Base-by-base conservation (phyloP, 2,113 vertebrate species). In the Phycodurus eques region DNA sequence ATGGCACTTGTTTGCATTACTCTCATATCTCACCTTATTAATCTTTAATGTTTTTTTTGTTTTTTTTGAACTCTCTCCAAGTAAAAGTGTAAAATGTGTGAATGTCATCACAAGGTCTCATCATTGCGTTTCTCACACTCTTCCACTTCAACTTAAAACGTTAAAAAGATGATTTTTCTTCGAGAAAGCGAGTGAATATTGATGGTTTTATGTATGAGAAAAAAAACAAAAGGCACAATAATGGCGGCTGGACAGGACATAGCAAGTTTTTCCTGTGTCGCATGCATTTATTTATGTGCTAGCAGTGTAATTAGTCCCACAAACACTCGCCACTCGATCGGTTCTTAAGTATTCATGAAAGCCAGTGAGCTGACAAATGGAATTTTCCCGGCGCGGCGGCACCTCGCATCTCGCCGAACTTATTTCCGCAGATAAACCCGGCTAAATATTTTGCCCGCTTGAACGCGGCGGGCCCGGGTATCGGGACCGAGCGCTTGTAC, bases 281-380 rank as follows among this genome's bases (percentile, higher is more conserved):
- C 84, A 86, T 88, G 82, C 89, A 83, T 88, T 88, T 86, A 85
- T 88, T 86, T 88, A 82, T 79, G 89, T 90, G 89, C 86, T 91
- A 90, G 89, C 88, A 88, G 90, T 91, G 89, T 91, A 93, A 93
- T 94, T 94, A 93, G 91, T 92, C 87, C 86, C 70, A 82, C 88
- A 90, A 61, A 61, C 85, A 90, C 86, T 90, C 88, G 80, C 87
- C 78, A 89, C 89, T 86, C 87, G 82, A 89, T 88, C 67, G 86
- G 85, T 92, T 92, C 87, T 88, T 91, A 92, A 92, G 91, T 91
- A 93, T 93, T 94, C 91, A 92, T 92, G 92, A 85, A 90, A 92
- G 80, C 87, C 92, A 92, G 83, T 93, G 91, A 93, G 92, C 92
- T 93, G 93, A 94, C 91, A 92, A 94, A 94, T 94, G 85, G 91